Evolutionary conservation across 2,113 vertebrate genomes (phyloP), one percentile per base, ranked within the genome.

Genomic region (Vulpes lagopus): DNA sequence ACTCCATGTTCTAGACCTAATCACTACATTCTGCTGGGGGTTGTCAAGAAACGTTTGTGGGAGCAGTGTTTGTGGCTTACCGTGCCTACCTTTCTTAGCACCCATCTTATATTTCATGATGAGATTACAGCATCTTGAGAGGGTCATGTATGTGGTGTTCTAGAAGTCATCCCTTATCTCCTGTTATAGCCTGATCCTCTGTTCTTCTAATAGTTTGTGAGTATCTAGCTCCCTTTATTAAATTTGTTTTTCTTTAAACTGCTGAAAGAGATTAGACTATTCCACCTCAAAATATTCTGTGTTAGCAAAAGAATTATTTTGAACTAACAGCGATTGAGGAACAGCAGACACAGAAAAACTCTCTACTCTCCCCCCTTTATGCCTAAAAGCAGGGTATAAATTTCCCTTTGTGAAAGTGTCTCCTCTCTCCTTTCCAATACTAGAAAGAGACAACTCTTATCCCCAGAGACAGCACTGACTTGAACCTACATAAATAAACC

Each of bases 401-500:
- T 73, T 85, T 95, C 7, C 57, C 30, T 95, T 96, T 79, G 16
- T 53, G 53, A 80, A 25, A 2, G 5, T 55, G 19, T 27, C 53
- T 43, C 55, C 2, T 55, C 27, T 64, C 60, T 67, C 20, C n/a
- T 51, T 3, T 89, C 53, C 64, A 62, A 14, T 53, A 20, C 12
- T 57, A 76, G 92, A 43, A 93, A 11, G 23, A 95, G n/a, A n/a
- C 62, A 51, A 23, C n/a, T 69, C 71, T 69, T 32, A 55, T 76
- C 30, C 30, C 49, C 35, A 38, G 35, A 93, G 51, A 91, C 55
- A 78, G n/a, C n/a, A 96, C 15, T 25, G 55, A 57, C 62, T 65
- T 67, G n/a, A 74, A 91, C 88, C 82, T 85, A 30, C 59, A 84
- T 22, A 95, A 83, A 49, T n/a, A 94, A 79, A 74, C 27, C 20